Evolutionary conservation across 2,113 vertebrate genomes (phyloP).

Genomic region (Osmerus mordax): DNA sequence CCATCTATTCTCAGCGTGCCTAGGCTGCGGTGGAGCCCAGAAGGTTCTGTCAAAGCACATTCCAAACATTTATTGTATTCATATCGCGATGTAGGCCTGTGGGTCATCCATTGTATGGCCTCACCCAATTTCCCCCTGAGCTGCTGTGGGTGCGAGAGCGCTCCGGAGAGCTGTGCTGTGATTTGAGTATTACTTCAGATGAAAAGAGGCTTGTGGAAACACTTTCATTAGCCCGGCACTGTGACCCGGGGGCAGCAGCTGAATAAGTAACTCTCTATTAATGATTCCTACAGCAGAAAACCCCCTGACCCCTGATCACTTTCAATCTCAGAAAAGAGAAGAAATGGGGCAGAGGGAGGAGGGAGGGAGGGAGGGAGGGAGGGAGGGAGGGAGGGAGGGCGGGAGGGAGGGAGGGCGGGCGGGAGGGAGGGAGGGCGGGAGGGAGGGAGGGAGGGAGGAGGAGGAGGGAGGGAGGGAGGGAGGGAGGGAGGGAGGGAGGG

Average conservation of each 20-base stretch:
- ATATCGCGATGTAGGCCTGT: conserved; percentile 52
- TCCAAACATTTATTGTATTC: conserved; percentile 70
- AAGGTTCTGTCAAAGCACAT: conserved; percentile 55
- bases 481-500: conserved; percentile 40
- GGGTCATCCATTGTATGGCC: conserved; percentile 62
- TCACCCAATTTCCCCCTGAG: conserved; percentile 56
- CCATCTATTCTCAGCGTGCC: conserved; percentile 22
- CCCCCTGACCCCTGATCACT: conserved; percentile 71
- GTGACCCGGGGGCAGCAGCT: conserved; percentile 68
- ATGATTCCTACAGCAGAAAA: conserved; percentile 79
- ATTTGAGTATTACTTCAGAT: conserved; percentile 78
- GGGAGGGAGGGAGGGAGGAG: no score
- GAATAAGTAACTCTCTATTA: conserved; percentile 78
- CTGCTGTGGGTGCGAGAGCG: conserved; percentile 57
- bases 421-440: conserved; percentile 5
- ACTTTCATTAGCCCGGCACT: conserved; percentile 75
- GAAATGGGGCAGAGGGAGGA: conserved; percentile 45
- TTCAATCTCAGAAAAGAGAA: conserved; percentile 67
- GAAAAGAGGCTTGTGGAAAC: conserved; percentile 74
- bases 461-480: conserved; percentile 41
- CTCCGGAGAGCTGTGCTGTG: conserved; percentile 59
- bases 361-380: conserved; percentile 44
- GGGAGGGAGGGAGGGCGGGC: conserved; percentile 49
- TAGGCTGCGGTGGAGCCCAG: conserved; percentile 5
- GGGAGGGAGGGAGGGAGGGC: conserved; percentile 37